Conservation (phyloP, 2,888 invertebrate genomes). For the Papilio elwesi region DNA sequence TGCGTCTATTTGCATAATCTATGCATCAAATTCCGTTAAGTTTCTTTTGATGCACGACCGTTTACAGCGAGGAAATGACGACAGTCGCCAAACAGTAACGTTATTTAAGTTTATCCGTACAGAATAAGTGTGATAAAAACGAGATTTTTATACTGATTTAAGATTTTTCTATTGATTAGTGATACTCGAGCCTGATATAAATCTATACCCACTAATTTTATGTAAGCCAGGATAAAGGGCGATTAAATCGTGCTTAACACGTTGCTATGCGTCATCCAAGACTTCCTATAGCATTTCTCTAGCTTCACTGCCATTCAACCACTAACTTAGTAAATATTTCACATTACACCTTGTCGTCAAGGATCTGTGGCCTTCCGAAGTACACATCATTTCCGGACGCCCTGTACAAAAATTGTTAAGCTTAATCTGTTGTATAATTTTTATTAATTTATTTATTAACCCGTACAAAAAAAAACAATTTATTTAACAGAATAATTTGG, state of each 20-base stretch:
- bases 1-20: constrained; percentile 79
- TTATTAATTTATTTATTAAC: no score
- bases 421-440: no score
- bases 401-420: no score
- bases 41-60: constrained; percentile 76
- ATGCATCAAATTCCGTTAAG: constrained; percentile 81
- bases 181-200: neutral
- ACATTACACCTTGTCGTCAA: no score
- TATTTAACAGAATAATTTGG: neutral
- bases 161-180: neutral
- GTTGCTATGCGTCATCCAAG: no score
- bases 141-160: neutral
- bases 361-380: no score
- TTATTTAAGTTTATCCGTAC: neutral
- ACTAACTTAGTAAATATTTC: no score
- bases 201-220: neutral
- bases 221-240: neutral
- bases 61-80: constrained; percentile 19
- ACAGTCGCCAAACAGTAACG: constrained; percentile 21
- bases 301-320: no score
- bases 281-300: no score
- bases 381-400: no score
- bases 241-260: no score
- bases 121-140: neutral
- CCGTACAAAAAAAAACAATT: neutral